Conservation (phyloP, 2,888 invertebrate species). For the Pristionchus arcanus region DNA sequence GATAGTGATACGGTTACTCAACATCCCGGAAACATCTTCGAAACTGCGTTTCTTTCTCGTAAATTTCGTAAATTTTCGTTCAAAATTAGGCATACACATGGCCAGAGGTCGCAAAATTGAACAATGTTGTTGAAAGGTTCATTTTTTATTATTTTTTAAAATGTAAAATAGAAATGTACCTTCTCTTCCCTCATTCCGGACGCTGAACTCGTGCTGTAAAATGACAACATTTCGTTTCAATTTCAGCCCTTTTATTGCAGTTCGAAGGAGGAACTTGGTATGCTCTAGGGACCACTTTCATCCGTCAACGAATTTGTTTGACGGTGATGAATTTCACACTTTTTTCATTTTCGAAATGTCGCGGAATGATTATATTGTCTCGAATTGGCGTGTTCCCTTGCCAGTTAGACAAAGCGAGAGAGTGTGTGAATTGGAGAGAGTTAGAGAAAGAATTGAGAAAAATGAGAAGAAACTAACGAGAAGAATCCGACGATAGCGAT, state of each 20-base stretch:
- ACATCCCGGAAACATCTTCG: not conserved
- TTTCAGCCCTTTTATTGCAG: slow-evolving; percentile 20
- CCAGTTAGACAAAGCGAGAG: not conserved
- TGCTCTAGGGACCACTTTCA: not conserved
- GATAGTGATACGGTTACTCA: not conserved
- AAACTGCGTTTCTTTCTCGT: not conserved
- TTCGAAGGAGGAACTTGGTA: not conserved
- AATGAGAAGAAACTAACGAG: slow-evolving; percentile 72
- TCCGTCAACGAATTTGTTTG: not conserved
- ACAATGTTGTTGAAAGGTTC: no score
- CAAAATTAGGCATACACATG: no score
- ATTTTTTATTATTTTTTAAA: slow-evolving; percentile 66
- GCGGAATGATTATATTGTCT: no score
- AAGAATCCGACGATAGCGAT: slow-evolving; percentile 80
- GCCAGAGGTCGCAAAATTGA: no score
- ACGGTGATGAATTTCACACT: not conserved
- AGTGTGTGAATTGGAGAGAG: not conserved
- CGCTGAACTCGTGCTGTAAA: slow-evolving; percentile 79
- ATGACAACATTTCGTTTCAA: slow-evolving; percentile 10
- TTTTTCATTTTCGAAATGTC: not conserved
- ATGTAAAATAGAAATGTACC: slow-evolving; percentile 77
- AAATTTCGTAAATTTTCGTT: not conserved
- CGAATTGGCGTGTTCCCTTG: no score
- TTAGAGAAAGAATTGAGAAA: not conserved
- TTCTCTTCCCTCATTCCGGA: slow-evolving; percentile 81